Conservation (phyloP, 2,797 vertebrate species). For the Okamejei kenojei region DNA sequence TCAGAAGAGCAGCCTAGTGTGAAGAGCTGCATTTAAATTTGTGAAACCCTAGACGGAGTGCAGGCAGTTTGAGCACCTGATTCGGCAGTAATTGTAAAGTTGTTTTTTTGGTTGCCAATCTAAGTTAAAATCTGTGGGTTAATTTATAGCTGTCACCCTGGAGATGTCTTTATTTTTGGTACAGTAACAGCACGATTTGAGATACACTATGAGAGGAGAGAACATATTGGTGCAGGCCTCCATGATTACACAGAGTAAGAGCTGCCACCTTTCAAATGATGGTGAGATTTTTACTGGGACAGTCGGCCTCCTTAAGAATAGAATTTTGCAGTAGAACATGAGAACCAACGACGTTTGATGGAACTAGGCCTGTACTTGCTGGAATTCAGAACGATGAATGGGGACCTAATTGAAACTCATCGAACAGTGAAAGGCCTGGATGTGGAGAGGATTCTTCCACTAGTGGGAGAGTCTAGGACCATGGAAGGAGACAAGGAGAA, state of each 20-base stretch:
- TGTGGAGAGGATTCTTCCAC: too few species aligned
- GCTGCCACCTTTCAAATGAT: neutral
- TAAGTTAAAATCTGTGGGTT: neutral
- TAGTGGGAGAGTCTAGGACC: too few species aligned
- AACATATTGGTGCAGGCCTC: neutral
- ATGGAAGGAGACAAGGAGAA: too few species aligned
- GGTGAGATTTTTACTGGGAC: neutral
- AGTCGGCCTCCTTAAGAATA: neutral
- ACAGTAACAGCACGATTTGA: too few species aligned
- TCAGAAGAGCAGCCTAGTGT: neutral
- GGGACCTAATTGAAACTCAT: too few species aligned
- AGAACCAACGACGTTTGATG: too few species aligned
- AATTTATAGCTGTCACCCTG: neutral
- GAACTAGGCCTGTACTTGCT: too few species aligned
- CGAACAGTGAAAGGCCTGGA: too few species aligned
- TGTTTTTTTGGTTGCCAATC: neutral
- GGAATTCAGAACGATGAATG: too few species aligned
- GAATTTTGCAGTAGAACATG: too few species aligned
- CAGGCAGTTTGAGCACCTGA: neutral
- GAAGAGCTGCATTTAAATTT: neutral
- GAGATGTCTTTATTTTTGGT: neutral
- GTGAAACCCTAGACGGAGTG: neutral
- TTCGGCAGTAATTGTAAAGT: neutral
- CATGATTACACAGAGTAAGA: too few species aligned
- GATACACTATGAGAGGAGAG: neutral